phyloP scores from a whole-genome alignment of 2,113 vertebrate genomes.

The Bufo bufo region DNA sequence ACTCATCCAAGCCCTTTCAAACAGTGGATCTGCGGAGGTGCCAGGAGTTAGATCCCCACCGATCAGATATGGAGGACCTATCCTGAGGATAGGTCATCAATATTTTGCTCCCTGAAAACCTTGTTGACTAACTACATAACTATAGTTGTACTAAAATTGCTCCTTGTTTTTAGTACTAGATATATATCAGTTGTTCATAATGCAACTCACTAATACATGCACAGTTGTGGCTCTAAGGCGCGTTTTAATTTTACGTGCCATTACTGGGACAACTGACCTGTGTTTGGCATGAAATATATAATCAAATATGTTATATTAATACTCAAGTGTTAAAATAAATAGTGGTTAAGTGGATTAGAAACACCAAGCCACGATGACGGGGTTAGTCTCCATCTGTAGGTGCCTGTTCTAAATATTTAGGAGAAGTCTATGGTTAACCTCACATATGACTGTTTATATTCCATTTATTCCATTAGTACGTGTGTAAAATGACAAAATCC shows the following conservation, averaged over 20 bases:
- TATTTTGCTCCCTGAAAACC: too few species aligned
- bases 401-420: constrained; percentile 39
- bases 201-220: background rate
- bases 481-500: constrained; percentile 24
- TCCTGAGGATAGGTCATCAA: too few species aligned
- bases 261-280: background rate
- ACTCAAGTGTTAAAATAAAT: constrained; percentile 37
- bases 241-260: background rate
- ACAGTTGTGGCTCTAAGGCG: background rate
- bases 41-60: too few species aligned
- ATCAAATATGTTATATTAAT: constrained; percentile 19
- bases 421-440: constrained; percentile 21
- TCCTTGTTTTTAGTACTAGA: too few species aligned
- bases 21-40: too few species aligned
- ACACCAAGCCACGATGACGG: constrained; percentile 6
- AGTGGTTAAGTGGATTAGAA: constrained; percentile 27
- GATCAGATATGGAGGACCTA: too few species aligned
- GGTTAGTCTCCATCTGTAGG: constrained; percentile 35
- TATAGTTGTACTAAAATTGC: too few species aligned
- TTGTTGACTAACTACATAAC: too few species aligned
- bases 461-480: constrained; percentile 36
- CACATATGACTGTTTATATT: constrained; percentile 27
- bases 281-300: background rate
- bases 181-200: background rate
- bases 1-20: too few species aligned